Percentiles rank a stretch among this genome's conserved stretches.
Conservation (phyloP, 2,113 vertebrate species). For the Nannobrachium achirus region DNA sequence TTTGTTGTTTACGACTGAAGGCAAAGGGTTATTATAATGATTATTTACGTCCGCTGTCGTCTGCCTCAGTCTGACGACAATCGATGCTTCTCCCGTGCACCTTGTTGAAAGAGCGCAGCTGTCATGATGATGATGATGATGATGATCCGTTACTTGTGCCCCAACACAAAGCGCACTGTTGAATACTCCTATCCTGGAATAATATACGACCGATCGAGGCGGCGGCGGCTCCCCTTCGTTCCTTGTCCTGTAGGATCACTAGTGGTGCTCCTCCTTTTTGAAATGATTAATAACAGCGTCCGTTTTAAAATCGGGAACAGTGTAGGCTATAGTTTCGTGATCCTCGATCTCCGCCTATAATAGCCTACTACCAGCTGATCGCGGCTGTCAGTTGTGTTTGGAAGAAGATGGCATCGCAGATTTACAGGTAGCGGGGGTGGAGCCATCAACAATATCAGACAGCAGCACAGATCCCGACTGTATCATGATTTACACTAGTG, state of each 20-base stretch:
- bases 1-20: neutral
- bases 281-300: too few relatives aligned
- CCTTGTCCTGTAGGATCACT: neutral
- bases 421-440: constrained; percentile 79
- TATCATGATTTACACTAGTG: too few relatives aligned
- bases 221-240: too few relatives aligned
- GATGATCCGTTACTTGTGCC: constrained; percentile 24
- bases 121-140: constrained; percentile 1
- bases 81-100: constrained; percentile 33
- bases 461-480: neutral
- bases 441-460: constrained; percentile 58
- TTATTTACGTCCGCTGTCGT: neutral
- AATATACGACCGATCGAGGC: too few relatives aligned
- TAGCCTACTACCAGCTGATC: constrained; percentile 32
- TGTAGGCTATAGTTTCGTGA: neutral
- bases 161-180: constrained; percentile 49
- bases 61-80: too few relatives aligned
- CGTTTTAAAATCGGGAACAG: too few relatives aligned
- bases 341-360: neutral
- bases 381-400: constrained; percentile 65
- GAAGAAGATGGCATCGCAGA: constrained; percentile 71
- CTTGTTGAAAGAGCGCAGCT: constrained; percentile 34
- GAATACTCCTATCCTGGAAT: constrained; percentile 30
- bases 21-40: neutral
- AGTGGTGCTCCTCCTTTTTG: too few relatives aligned